Evolutionary conservation across 2,113 vertebrate species (phyloP).

Genomic region (Diadophis punctatus): DNA sequence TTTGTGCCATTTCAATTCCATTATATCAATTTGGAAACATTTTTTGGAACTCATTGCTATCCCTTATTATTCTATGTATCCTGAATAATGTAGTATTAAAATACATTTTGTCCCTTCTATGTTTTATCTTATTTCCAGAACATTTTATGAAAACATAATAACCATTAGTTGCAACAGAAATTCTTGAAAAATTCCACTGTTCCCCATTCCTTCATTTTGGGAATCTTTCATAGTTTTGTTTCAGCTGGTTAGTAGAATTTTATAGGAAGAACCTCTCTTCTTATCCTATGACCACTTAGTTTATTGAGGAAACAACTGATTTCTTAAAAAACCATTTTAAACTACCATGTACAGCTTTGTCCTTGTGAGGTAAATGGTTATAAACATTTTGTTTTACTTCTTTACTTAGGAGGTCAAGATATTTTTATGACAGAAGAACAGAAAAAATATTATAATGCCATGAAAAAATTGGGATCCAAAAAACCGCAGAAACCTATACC

Average conservation of each 20-base stretch:
- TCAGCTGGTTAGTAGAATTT: neutral
- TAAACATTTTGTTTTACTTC: conserved; percentile 64
- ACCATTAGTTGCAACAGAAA: neutral
- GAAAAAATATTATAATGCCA: conserved; percentile 82
- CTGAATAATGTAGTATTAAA: neutral
- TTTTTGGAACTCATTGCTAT: neutral
- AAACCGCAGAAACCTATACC: conserved; percentile 83
- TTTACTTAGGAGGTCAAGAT: conserved; percentile 84
- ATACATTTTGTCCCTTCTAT: neutral
- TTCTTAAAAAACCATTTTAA: neutral
- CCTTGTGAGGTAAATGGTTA: conserved; percentile 41
- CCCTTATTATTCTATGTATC: neutral
- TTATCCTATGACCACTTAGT: neutral
- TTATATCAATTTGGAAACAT: neutral
- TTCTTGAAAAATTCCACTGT: neutral
- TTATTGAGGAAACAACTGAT: neutral
- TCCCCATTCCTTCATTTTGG: neutral
- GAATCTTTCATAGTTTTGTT: neutral
- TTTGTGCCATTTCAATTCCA: neutral
- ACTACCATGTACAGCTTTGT: neutral
- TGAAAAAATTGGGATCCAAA: conserved; percentile 82
- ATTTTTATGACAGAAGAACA: conserved; percentile 85
- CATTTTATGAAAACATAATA: neutral
- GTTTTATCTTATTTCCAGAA: neutral
- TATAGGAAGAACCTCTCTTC: neutral